phyloP scores from a whole-genome alignment of 2,113 vertebrate genomes.

The Phalacrocorax brasilianus region DNA sequence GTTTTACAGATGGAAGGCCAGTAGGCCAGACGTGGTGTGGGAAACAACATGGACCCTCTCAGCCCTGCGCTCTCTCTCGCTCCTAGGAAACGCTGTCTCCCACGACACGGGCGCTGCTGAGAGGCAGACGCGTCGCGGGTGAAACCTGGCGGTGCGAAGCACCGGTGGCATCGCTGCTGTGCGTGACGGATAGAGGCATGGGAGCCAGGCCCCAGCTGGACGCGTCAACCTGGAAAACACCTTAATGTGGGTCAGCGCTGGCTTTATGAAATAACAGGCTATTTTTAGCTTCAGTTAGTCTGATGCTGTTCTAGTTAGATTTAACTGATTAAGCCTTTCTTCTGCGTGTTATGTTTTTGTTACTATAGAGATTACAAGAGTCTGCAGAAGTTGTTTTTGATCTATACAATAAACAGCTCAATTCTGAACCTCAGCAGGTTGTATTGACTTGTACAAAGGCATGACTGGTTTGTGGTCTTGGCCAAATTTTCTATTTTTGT shows the following conservation, averaged over 20 bases:
- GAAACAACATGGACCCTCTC: neutral
- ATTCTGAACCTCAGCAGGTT: neutral
- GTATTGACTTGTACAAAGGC: neutral
- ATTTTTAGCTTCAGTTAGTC: neutral
- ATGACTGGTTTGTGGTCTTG: neutral
- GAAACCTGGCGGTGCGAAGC: neutral
- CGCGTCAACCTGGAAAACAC: neutral
- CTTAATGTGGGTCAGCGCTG: neutral
- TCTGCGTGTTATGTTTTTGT: rapidly evolving
- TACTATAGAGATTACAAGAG: neutral
- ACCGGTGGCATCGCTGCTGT: rapidly evolving
- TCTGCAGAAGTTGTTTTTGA: neutral
- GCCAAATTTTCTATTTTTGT: neutral
- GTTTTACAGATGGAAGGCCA: neutral
- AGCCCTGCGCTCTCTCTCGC: rapidly evolving
- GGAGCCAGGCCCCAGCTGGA: neutral
- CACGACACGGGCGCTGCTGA: rapidly evolving
- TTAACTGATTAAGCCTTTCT: neutral
- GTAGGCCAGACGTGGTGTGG: neutral
- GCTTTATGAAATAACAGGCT: neutral
- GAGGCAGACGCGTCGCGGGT: rapidly evolving
- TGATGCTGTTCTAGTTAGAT: neutral
- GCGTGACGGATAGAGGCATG: rapidly evolving
- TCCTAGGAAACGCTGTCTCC: rapidly evolving
- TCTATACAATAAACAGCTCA: neutral